These are phyloP conservation scores for Chamaetylas fuelleborni DNA, from an alignment of 2,113 vertebrate genomes.

Conservation along the genomic window DNA sequence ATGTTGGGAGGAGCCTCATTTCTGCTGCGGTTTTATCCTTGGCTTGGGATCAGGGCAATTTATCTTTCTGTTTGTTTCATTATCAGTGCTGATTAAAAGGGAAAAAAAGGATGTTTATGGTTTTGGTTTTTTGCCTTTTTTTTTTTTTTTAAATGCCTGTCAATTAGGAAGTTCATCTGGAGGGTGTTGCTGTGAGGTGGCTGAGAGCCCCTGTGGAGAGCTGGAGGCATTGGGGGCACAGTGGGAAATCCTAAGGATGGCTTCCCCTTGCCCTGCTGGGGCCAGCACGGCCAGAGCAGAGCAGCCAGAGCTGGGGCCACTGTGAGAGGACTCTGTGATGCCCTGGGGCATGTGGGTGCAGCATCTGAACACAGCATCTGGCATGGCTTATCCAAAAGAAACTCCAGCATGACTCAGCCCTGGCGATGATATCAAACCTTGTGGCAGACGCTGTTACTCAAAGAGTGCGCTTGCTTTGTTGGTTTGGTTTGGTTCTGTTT, in stretches of 20 bases:
- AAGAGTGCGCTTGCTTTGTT: neutral
- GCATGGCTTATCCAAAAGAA: neutral
- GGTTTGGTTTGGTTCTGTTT: too few relatives aligned
- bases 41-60: constrained; percentile 20
- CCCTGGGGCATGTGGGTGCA: fast-evolving
- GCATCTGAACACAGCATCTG: neutral
- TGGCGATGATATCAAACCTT: neutral
- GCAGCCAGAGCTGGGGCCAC: fast-evolving
- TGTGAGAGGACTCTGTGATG: neutral
- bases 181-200: neutral
- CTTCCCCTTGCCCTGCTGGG: neutral
- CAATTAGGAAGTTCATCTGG: neutral
- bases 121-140: neutral
- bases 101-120: neutral
- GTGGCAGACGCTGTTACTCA: neutral
- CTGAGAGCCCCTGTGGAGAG: fast-evolving
- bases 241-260: neutral
- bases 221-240: fast-evolving
- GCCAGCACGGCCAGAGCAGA: neutral
- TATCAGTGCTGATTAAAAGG: constrained; percentile 40
- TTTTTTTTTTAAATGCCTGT: neutral
- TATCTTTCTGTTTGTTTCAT: neutral
- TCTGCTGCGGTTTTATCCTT: constrained; percentile 5
- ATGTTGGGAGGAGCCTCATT: neutral
- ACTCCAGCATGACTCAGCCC: neutral